Evolutionary conservation across 2,113 vertebrate genomes (phyloP), one percentile per base, ranked within the genome.

Genomic region (Entelurus aequoreus): DNA sequence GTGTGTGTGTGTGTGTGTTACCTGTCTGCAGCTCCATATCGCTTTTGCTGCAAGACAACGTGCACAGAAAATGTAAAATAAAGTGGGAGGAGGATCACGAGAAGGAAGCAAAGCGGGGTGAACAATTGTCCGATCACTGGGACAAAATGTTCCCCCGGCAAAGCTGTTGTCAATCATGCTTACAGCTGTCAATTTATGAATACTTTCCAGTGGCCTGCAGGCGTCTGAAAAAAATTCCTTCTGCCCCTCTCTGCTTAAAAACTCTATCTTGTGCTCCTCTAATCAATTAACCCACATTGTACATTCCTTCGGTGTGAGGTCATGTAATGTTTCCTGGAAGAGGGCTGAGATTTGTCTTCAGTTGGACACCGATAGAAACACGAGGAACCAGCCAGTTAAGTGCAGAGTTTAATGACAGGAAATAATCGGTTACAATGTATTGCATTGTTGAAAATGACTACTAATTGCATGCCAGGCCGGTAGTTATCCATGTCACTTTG

Each of bases 291-390:
- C 69, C 76, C 19, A 37, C 76, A 91, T 90, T 86, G 83, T 86
- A 88, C 90, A 92, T 94, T 94, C 90, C 80, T 90, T 51, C 58
- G 74, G 72, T 79, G 86, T 93, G 90, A 93, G 86, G 87, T 96
- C 92, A 94, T 83, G 90, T 88, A 60, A 28, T 57, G 52, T 81
- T 82, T 87, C 79, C 86, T 2, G 71, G 68, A 48, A 47, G 68
- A 78, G 74, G 16, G 44, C 74, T 82, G 63, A 72, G 28, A 65
- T 50, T 54, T 68, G 48, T 64, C 55, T 44, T 10, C 10, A 44
- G 42, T 44, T 44, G 42, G 42, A 44, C 42, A 44, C 42, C 42
- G 42, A 10, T 44, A 44, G 9, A 10, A 44, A 44, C 42, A 44
- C 8, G 42, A 44, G 9, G 42, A 44, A 10, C 11, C 42, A 11